phyloP scores from a whole-genome alignment of 2,888 invertebrate genomes.

The Anodontia alba region DNA sequence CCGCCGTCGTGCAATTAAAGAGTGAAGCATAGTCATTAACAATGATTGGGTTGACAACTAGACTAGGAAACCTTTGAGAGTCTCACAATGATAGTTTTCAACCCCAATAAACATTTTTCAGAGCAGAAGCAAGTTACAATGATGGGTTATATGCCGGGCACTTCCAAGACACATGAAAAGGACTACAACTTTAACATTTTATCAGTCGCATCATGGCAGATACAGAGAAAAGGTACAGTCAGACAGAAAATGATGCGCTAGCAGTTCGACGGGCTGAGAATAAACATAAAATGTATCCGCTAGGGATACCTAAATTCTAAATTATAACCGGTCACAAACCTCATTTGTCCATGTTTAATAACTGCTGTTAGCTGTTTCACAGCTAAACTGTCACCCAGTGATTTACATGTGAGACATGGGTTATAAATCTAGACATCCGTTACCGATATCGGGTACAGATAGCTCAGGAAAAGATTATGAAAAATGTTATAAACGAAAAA shows the following conservation, averaged over 20 bases:
- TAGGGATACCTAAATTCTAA: conserved; percentile 44
- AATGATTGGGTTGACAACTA: too few species aligned
- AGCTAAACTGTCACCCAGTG: conserved; percentile 10
- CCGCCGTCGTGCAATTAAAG: too few species aligned
- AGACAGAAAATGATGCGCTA: conserved; percentile 32
- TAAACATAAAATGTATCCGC: conserved; percentile 36
- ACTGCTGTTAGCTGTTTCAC: too few species aligned
- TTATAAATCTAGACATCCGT: conserved; percentile 19
- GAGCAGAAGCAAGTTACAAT: too few species aligned
- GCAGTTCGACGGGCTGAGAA: conserved; percentile 26
- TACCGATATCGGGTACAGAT: background rate
- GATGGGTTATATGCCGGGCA: conserved; percentile 18
- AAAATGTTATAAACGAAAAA: background rate
- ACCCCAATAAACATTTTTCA: conserved; percentile 25
- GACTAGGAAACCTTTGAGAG: conserved; percentile 13
- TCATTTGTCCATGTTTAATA: conserved; percentile 36
- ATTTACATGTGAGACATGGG: conserved; percentile 38
- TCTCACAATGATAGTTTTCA: conserved; percentile 24
- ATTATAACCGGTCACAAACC: conserved; percentile 37
- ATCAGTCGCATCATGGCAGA: conserved; percentile 32
- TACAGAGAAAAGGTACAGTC: conserved; percentile 15
- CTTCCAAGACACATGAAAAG: conserved; percentile 20
- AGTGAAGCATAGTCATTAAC: too few species aligned
- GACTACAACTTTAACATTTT: conserved; percentile 37
- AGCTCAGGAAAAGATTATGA: background rate